Conservation (phyloP, 1,140 invertebrate genomes). For the Zaprionus vittiger region DNA sequence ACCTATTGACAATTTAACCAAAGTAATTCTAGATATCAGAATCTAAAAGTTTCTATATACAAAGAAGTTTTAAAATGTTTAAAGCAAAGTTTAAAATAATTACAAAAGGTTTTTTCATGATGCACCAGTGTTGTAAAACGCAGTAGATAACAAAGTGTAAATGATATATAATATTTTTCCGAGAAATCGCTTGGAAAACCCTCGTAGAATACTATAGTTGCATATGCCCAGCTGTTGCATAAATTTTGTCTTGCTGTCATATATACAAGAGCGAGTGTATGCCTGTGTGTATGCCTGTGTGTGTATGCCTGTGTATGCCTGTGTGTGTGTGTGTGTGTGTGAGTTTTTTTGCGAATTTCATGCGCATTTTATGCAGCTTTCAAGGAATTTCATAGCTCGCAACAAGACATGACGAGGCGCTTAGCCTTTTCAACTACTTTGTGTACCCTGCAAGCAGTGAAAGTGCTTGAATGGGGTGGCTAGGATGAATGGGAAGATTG, state of each 20-base stretch:
- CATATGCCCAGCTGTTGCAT: constrained; percentile 72
- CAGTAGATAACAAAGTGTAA: neutral
- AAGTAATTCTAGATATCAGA: neutral
- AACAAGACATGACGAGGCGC: constrained; percentile 61
- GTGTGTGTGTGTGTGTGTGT: constrained; percentile 23
- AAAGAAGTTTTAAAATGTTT: neutral
- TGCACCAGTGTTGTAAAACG: neutral
- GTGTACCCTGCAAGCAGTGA: constrained; percentile 21
- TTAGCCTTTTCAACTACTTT: constrained; percentile 24
- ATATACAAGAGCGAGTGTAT: constrained; percentile 3
- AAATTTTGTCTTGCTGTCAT: constrained; percentile 60
- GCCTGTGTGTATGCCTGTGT: neutral
- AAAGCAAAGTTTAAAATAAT: no score
- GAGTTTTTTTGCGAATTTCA: constrained; percentile 55
- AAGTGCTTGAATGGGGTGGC: neutral
- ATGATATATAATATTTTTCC: neutral
- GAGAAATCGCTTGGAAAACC: constrained; percentile 21
- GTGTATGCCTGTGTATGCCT: constrained; percentile 9
- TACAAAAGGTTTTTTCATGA: neutral
- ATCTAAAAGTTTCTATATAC: neutral
- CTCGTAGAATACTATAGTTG: constrained; percentile 45
- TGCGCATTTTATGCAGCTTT: constrained; percentile 69
- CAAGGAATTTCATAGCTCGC: constrained; percentile 63
- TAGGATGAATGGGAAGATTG: no score
- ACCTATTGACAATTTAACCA: neutral